phyloP scores from a whole-genome alignment of 1,140 invertebrate genomes.

The Heliconius hewitsoni region DNA sequence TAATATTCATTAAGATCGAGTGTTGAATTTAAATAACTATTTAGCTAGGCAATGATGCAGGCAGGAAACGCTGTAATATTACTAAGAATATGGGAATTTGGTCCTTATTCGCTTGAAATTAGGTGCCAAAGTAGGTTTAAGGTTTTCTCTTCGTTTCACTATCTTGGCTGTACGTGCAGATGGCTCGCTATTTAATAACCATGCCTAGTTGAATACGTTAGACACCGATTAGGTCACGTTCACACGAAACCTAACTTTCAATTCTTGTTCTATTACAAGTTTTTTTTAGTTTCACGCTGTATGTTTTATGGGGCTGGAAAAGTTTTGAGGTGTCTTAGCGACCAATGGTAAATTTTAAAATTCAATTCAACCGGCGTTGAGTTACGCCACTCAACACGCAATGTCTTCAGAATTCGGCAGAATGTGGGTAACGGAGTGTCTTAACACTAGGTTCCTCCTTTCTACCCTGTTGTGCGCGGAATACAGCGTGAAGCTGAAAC shows the following conservation, averaged over 20 bases:
- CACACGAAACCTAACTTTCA: conserved; percentile 8
- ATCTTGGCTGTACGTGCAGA: conserved; percentile 54
- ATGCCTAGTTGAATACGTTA: conserved; percentile 25
- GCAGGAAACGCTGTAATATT: conserved; percentile 29
- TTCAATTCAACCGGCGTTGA: too few species aligned
- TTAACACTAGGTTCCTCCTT: too few species aligned
- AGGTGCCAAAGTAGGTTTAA: conserved; percentile 28
- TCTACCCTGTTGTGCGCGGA: too few species aligned
- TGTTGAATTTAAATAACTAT: conserved; percentile 70
- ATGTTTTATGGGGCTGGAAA: too few species aligned
- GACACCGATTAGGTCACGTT: conserved; percentile 29
- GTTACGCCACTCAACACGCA: too few species aligned
- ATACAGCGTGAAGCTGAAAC: too few species aligned
- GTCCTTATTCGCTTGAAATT: conserved; percentile 17
- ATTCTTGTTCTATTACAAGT: neutral
- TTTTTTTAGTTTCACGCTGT: too few species aligned
- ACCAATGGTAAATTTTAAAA: too few species aligned
- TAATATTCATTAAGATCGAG: conserved; percentile 47
- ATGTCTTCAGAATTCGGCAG: too few species aligned
- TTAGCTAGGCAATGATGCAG: conserved; percentile 57
- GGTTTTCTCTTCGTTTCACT: conserved; percentile 32
- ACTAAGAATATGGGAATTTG: conserved; percentile 20
- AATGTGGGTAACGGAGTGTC: too few species aligned
- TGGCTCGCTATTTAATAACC: conserved; percentile 64
- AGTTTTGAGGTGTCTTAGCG: too few species aligned